Percentiles rank a stretch among this genome's conserved stretches.
These are phyloP conservation scores for Melieria crassipennis DNA, from an alignment of 2,888 invertebrate species.

Conservation along the genomic window DNA sequence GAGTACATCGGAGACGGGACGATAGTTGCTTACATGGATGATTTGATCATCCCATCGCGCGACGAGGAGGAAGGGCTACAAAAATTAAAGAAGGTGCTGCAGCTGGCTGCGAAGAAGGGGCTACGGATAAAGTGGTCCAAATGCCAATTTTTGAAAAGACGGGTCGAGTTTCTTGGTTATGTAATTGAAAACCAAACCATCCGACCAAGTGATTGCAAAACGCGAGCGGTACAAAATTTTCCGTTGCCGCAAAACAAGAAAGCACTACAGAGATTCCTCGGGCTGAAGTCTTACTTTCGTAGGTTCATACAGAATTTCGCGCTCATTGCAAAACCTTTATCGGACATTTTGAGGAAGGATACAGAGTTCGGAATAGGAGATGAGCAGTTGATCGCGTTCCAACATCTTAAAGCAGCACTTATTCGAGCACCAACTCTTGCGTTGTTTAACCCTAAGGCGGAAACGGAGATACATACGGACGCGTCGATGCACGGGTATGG, in stretches of 20 bases:
- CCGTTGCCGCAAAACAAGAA: constrained; percentile 30
- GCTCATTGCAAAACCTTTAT: constrained; percentile 53
- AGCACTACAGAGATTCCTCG: constrained; percentile 36
- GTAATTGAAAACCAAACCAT: background rate
- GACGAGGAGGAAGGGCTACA: background rate
- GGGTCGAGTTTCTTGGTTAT: constrained; percentile 13
- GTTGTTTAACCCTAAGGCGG: constrained; percentile 25
- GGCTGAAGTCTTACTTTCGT: constrained; percentile 39
- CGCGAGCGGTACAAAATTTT: constrained; percentile 25
- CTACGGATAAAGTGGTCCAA: constrained; percentile 5
- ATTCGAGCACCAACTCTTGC: constrained; percentile 26
- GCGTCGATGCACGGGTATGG: constrained; percentile 27
- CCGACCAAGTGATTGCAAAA: constrained; percentile 5
- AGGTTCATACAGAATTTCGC: constrained; percentile 38
- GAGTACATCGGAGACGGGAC: constrained; percentile 12
- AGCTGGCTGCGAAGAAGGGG: constrained; percentile 1
- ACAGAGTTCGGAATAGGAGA: constrained; percentile 34
- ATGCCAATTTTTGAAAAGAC: constrained; percentile 7
- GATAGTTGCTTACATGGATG: constrained; percentile 17
- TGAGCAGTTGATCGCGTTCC: constrained; percentile 27
- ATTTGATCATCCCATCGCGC: constrained; percentile 7
- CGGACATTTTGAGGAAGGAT: constrained; percentile 44
- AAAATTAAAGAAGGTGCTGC: constrained; percentile 7
- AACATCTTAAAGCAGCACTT: constrained; percentile 18
- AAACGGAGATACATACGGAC: constrained; percentile 29